phyloP scores from a whole-genome alignment of 1,140 invertebrate species.

The Temnothorax nylanderi region DNA sequence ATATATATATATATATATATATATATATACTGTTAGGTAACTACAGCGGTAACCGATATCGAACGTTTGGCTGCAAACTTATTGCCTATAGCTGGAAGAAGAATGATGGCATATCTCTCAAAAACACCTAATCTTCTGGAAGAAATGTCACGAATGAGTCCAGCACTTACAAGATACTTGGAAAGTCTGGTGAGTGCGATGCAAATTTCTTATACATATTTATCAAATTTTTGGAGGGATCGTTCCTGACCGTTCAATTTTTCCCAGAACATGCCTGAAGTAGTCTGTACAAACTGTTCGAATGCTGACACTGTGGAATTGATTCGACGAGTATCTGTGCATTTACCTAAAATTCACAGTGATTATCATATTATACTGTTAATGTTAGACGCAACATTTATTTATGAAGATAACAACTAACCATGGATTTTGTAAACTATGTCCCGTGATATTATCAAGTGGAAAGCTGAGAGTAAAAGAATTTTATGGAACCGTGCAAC shows the following conservation, averaged over 20 bases:
- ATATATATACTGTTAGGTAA: constrained; percentile 82
- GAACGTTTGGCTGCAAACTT: constrained; percentile 89
- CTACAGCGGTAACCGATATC: constrained; percentile 88
- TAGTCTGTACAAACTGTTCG: constrained; percentile 81
- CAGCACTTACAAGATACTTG: constrained; percentile 90
- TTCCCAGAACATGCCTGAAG: constrained; percentile 75
- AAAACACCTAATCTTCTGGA: constrained; percentile 87
- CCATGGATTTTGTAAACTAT: neutral
- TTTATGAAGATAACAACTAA: constrained; percentile 72
- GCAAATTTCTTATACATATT: neutral
- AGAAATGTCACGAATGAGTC: constrained; percentile 89
- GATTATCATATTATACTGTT: constrained; percentile 81
- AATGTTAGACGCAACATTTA: constrained; percentile 82
- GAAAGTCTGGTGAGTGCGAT: constrained; percentile 88
- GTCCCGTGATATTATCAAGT: constrained; percentile 7
- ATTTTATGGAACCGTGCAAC: neutral
- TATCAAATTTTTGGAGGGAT: neutral
- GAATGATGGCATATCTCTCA: constrained; percentile 89
- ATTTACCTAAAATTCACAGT: constrained; percentile 79
- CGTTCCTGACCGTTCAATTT: neutral
- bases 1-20: constrained; percentile 14
- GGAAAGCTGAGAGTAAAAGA: neutral
- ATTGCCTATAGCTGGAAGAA: constrained; percentile 90
- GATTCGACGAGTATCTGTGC: constrained; percentile 76
- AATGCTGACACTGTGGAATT: constrained; percentile 82